phyloP scores from a whole-genome alignment of 2,888 invertebrate species.

The Dysmachus trigonus region DNA sequence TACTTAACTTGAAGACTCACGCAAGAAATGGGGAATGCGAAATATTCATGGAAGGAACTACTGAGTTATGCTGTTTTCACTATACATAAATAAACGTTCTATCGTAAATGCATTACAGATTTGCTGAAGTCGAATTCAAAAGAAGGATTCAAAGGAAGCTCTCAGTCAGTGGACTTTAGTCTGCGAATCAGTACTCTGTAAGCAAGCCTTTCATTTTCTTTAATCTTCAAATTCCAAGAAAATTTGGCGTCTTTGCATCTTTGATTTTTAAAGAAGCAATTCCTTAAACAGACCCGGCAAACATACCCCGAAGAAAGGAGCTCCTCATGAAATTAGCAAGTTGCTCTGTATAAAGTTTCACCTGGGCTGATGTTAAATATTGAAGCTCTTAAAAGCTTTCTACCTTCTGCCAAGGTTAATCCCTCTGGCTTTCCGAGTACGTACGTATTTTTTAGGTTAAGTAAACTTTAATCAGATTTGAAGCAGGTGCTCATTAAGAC shows the following conservation, averaged over 20 bases:
- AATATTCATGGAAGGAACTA: no score
- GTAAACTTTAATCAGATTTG: neutral
- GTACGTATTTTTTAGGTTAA: neutral
- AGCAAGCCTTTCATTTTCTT: neutral
- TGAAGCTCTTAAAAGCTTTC: neutral
- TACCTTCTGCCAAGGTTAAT: neutral
- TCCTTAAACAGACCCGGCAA: neutral
- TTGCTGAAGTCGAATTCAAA: neutral
- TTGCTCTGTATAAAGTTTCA: neutral
- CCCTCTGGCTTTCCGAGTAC: neutral
- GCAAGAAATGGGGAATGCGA: no score
- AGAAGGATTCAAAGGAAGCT: neutral
- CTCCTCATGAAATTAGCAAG: neutral
- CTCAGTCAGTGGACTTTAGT: no score
- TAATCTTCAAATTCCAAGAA: neutral
- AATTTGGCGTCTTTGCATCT: neutral
- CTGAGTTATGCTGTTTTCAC: no score
- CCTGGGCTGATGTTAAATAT: neutral
- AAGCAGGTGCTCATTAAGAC: neutral
- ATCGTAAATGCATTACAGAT: neutral
- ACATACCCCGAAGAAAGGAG: neutral
- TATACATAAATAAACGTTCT: no score
- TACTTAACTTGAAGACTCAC: no score
- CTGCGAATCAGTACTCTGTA: no score
- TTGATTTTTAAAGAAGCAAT: neutral